Percentiles rank a stretch among this genome's conserved stretches.
Evolutionary conservation across 2,888 invertebrate species (phyloP).

Genomic region (Tenthredo amoena): DNA sequence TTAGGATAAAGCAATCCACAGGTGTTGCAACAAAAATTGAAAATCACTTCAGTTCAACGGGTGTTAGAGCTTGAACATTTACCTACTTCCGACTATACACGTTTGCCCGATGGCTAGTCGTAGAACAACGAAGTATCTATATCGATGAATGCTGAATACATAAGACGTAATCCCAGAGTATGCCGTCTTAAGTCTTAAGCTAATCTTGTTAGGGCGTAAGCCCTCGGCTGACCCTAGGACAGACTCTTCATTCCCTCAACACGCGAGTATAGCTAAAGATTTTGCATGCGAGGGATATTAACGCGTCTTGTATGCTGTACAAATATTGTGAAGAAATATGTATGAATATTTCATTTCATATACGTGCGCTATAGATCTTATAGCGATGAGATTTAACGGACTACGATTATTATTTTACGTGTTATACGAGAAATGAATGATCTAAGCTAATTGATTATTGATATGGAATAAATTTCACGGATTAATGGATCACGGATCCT

Average conservation of each 20-base stretch:
- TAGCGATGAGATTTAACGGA: background rate
- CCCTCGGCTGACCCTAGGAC: conserved; percentile 73
- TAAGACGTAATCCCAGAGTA: conserved; percentile 77
- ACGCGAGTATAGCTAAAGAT: conserved; percentile 43
- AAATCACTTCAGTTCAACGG: background rate
- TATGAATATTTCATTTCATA: background rate
- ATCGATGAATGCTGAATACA: conserved; percentile 69
- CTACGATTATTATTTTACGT: background rate
- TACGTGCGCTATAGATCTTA: background rate
- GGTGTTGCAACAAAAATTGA: background rate
- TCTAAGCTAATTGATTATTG: background rate
- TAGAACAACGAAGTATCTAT: conserved; percentile 37
- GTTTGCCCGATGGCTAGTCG: background rate
- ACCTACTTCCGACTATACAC: background rate
- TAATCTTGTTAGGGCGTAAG: conserved; percentile 78
- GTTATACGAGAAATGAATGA: background rate
- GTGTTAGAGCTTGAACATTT: conserved; percentile 7
- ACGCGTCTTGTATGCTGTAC: background rate
- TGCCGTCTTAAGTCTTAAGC: conserved; percentile 76
- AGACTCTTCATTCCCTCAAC: conserved; percentile 49
- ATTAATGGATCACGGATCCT: background rate
- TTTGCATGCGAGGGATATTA: conserved; percentile 28
- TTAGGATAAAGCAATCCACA: background rate
- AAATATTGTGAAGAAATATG: conserved; percentile 2
- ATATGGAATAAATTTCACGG: background rate